phyloP scores from a whole-genome alignment of 2,888 invertebrate genomes.

The Cybosia mesomella region DNA sequence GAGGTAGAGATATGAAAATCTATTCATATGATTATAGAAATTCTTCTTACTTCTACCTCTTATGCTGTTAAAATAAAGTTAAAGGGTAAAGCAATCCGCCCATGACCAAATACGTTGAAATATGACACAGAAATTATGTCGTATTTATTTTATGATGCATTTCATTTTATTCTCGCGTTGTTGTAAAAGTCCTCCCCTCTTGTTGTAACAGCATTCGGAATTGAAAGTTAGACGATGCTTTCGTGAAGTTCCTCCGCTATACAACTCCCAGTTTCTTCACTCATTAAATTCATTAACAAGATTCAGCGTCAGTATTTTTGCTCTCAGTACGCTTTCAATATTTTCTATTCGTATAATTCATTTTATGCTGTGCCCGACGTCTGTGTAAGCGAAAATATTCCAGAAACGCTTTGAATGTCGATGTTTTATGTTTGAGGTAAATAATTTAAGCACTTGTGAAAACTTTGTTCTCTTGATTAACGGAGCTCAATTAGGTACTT shows the following conservation, averaged over 20 bases:
- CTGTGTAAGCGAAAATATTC: conserved; percentile 81
- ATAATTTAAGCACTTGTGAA: conserved; percentile 84
- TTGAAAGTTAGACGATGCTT: conserved; percentile 77
- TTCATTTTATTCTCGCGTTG: conserved; percentile 64
- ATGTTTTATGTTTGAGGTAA: conserved; percentile 84
- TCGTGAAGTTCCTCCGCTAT: conserved; percentile 69
- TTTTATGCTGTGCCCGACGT: conserved; percentile 72
- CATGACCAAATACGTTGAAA: conserved; percentile 46
- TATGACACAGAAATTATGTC: conserved; percentile 51
- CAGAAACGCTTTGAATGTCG: conserved; percentile 80
- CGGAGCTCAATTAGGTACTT: conserved; percentile 81
- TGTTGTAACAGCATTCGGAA: conserved; percentile 72
- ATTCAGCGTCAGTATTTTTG: conserved; percentile 80
- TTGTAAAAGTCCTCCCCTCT: conserved; percentile 55
- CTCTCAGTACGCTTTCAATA: conserved; percentile 76
- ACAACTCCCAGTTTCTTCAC: conserved; percentile 75
- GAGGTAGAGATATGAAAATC: no score
- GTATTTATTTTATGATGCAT: conserved; percentile 71
- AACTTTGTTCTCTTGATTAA: conserved; percentile 84
- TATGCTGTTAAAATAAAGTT: conserved; percentile 33
- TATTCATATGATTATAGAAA: conserved; percentile 30
- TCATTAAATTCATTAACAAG: conserved; percentile 84
- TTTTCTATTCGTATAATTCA: conserved; percentile 78
- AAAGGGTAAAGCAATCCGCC: conserved; percentile 31
- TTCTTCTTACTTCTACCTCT: conserved; percentile 17